Evolutionary conservation across 2,888 invertebrate genomes (phyloP).

Genomic region (Dexiosoma caninum): DNA sequence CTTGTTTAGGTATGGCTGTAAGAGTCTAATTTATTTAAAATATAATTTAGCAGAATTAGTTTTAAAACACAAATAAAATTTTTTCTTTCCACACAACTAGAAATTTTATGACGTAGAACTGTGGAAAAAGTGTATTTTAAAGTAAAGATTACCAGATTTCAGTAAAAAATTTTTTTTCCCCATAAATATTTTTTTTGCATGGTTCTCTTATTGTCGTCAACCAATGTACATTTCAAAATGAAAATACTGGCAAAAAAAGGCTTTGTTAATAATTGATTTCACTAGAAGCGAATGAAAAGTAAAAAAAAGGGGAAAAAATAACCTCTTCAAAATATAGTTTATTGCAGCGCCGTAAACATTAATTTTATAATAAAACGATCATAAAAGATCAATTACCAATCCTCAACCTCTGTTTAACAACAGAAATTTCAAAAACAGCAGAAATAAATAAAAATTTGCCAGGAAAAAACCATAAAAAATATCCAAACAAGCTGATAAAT

Average conservation of each 20-base stretch:
- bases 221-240: background rate
- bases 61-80: no score
- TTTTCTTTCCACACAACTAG: no score
- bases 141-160: no score
- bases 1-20: no score
- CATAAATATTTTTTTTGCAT: no score
- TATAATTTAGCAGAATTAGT: no score
- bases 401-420: slow-evolving; percentile 46
- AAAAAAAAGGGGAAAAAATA: background rate
- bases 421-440: slow-evolving; percentile 27
- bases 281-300: background rate
- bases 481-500: slow-evolving; percentile 28
- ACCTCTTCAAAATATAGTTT: slow-evolving; percentile 9
- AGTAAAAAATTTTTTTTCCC: no score
- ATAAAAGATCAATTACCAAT: slow-evolving; percentile 57
- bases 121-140: no score
- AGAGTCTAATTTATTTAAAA: no score
- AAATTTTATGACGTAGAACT: no score
- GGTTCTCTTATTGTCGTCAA: no score
- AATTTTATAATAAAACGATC: slow-evolving; percentile 54
- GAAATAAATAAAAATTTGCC: slow-evolving; percentile 23
- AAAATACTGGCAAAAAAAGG: no score
- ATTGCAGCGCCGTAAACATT: slow-evolving; percentile 43
- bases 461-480: background rate
- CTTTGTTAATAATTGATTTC: slow-evolving; percentile 22